Conservation (phyloP, 1,140 invertebrate species). For the Lordiphosa clarofinis region DNA sequence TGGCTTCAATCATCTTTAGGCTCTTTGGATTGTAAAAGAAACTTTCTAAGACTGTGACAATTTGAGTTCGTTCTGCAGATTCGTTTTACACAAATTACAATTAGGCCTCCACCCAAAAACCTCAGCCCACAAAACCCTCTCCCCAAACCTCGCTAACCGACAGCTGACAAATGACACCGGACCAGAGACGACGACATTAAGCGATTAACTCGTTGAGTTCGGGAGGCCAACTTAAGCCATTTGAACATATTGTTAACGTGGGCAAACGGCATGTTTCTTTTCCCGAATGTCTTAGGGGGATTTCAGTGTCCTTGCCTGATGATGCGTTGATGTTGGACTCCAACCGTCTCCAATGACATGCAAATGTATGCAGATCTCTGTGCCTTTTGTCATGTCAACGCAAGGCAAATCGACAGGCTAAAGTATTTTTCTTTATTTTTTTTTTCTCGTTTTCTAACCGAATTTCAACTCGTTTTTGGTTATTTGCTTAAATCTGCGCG, state of each 20-base stretch:
- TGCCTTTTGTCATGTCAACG: constrained; percentile 79
- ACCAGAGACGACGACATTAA: constrained; percentile 49
- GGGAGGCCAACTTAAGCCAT: constrained; percentile 29
- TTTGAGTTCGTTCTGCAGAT: too few species aligned
- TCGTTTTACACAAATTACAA: constrained; percentile 61
- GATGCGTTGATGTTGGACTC: constrained; percentile 44
- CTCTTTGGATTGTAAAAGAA: too few species aligned
- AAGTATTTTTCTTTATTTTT: constrained; percentile 35
- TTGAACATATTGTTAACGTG: constrained; percentile 76
- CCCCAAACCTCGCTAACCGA: constrained; percentile 27
- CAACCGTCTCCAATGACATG: constrained; percentile 62
- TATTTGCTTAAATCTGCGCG: constrained; percentile 74
- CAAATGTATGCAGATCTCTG: constrained; percentile 79
- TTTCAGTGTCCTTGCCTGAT: constrained; percentile 74
- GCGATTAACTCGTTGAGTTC: constrained; percentile 70
- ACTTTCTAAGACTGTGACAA: too few species aligned
- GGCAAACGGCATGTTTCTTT: constrained; percentile 53
- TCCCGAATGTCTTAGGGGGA: constrained; percentile 65
- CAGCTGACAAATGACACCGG: constrained; percentile 67
- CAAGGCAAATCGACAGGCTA: constrained; percentile 69
- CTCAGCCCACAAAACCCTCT: constrained; percentile 8
- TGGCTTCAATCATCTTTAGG: too few species aligned
- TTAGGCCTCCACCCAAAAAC: constrained; percentile 39
- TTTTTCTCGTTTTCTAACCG: constrained; percentile 53
- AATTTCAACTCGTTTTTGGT: constrained; percentile 55